Evolutionary conservation across 2,888 invertebrate genomes (phyloP).

Genomic region (Thalpophila matura): DNA sequence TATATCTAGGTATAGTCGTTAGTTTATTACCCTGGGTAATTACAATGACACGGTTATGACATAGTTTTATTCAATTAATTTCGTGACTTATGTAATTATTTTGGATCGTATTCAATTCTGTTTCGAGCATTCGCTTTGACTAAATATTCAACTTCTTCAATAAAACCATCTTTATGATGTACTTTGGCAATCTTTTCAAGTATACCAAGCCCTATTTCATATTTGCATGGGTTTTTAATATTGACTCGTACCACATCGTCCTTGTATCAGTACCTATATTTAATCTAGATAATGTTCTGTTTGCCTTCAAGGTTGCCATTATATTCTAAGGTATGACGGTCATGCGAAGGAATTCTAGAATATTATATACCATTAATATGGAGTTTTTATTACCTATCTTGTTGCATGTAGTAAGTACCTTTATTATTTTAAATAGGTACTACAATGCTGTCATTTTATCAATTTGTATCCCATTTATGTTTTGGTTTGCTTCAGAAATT

Average conservation of each 20-base stretch:
- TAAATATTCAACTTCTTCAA: background rate
- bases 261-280: conserved; percentile 18
- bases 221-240: conserved; percentile 3
- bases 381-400: background rate
- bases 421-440: background rate
- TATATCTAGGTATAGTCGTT: conserved; percentile 12
- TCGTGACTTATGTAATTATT: background rate
- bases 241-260: background rate
- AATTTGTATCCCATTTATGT: too few relatives aligned
- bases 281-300: conserved; percentile 22
- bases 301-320: conserved; percentile 16
- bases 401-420: background rate
- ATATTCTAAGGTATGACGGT: conserved; percentile 8
- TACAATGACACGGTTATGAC: background rate
- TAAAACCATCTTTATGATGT: background rate
- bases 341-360: conserved; percentile 12
- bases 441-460: too few relatives aligned
- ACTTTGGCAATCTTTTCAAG: background rate
- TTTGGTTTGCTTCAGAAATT: too few relatives aligned
- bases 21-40: background rate
- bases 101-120: background rate
- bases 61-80: conserved; percentile 16
- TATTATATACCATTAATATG: background rate
- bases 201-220: background rate
- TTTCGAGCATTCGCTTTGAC: background rate